Conservation (phyloP, 2,888 invertebrate genomes). For the Harmothoe impar region DNA sequence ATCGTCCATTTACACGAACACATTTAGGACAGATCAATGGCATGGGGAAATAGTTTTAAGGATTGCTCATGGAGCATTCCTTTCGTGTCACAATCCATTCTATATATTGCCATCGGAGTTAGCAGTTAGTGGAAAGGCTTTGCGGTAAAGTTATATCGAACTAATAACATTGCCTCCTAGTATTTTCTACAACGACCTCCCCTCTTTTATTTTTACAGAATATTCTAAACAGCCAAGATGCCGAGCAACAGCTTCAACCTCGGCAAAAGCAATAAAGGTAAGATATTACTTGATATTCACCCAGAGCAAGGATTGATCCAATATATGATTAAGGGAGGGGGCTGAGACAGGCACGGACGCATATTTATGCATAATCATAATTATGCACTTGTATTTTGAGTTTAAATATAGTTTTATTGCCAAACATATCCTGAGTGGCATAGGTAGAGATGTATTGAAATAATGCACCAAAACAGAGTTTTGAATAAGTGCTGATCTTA, state of each 20-base stretch:
- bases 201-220: neutral
- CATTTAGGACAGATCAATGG: too few species aligned
- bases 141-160: too few species aligned
- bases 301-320: neutral
- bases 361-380: neutral
- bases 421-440: neutral
- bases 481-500: too few species aligned
- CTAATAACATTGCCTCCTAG: too few species aligned
- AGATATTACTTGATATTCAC: neutral
- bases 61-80: too few species aligned
- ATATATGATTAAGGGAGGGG: neutral
- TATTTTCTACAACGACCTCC: too few species aligned
- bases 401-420: neutral
- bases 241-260: constrained; percentile 7
- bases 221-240: neutral
- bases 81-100: too few species aligned
- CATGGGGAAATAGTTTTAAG: too few species aligned
- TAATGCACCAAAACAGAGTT: too few species aligned
- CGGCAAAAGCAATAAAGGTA: constrained; percentile 49
- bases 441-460: neutral
- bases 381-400: neutral
- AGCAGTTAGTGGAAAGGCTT: too few species aligned
- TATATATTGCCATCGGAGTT: too few species aligned
- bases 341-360: neutral
- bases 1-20: too few species aligned